Evolutionary conservation across 2,888 invertebrate species (phyloP), one percentile per base, ranked within the genome.

Genomic region (Euphydryas editha): DNA sequence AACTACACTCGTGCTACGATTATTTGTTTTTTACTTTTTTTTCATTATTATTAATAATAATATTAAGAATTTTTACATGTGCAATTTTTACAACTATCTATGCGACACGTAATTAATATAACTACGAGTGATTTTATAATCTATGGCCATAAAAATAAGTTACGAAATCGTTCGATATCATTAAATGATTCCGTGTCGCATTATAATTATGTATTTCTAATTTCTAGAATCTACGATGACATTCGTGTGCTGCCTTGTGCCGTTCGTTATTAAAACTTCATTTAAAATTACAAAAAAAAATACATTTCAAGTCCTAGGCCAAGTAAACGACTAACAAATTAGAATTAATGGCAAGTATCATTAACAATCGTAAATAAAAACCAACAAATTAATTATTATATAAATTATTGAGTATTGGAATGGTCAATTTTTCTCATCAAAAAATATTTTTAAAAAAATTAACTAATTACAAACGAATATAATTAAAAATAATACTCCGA

Each of bases 361-460:
- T 37, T 47, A 46, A 47, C 24, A 78, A 71, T 71, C 75, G 65
- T 44, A 6, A 44, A 39, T n/a, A 44, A 62, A 65, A 66, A 71
- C 72, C 68, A 64, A 21, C 39, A 69, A 44, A 44, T n/a, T n/a
- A n/a, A n/a, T 15, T 15, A 44, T 15, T 2, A 67, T 59, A 60
- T 72, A 71, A 72, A n/a, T 30, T 73, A 78, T 78, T 76, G 83
- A 83, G 82, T 82, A 84, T 83, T 80, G 85, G 83, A 82, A 83
- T 82, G 78, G 79, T 77, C 36, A 24, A 8, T 15, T 30, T 13
- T 54, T n/a, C n/a, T n/a, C 30, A 17, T 17, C 5, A 6, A n/a
- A n/a, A 44, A 54, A 54, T 54, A 30, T 54, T 30, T 54, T 54
- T 54, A 10, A 17, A 17, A 2, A 54, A 8, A 6, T 17, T 47